Evolutionary conservation across 1,140 invertebrate genomes (phyloP).

Genomic region (Maniola jurtina): DNA sequence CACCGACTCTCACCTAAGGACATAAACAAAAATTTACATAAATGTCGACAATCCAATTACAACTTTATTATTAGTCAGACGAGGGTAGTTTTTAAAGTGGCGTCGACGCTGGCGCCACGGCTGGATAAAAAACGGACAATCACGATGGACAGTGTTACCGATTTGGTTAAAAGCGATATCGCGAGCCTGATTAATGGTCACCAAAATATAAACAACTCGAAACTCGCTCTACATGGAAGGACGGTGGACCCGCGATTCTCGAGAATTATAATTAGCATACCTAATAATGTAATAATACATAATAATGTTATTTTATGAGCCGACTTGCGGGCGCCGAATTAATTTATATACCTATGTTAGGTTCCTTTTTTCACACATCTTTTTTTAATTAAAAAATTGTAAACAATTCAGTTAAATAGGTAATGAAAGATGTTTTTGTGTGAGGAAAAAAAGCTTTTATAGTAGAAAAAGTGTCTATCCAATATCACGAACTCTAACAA

Average conservation of each 20-base stretch:
- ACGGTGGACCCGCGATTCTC: conserved; percentile 31
- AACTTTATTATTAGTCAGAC: conserved; percentile 21
- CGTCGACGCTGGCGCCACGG: conserved; percentile 43
- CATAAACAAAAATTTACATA: conserved; percentile 10
- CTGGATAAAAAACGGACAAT: conserved; percentile 29
- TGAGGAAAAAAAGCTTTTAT: too few species aligned
- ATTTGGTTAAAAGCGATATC: conserved; percentile 42
- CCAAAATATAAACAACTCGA: conserved; percentile 47
- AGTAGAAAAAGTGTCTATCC: not conserved
- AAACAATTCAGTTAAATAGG: not conserved
- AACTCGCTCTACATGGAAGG: conserved; percentile 36
- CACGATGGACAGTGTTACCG: conserved; percentile 38
- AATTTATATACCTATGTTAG: conserved; percentile 28
- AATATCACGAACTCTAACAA: not conserved
- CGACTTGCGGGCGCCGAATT: conserved; percentile 40
- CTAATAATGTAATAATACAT: conserved; percentile 41
- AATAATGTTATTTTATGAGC: conserved; percentile 39
- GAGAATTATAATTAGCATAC: conserved; percentile 47
- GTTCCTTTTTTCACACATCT: conserved; percentile 21
- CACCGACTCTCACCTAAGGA: conserved; percentile 11
- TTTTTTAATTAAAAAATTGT: conserved; percentile 20
- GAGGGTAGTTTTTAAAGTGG: conserved; percentile 26
- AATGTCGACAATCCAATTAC: conserved; percentile 17
- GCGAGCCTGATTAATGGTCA: conserved; percentile 45
- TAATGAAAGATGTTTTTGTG: not conserved